These are phyloP conservation scores for Sceliomorpha sp. DNA, from an alignment of 2,888 invertebrate genomes.

Conservation along the genomic window DNA sequence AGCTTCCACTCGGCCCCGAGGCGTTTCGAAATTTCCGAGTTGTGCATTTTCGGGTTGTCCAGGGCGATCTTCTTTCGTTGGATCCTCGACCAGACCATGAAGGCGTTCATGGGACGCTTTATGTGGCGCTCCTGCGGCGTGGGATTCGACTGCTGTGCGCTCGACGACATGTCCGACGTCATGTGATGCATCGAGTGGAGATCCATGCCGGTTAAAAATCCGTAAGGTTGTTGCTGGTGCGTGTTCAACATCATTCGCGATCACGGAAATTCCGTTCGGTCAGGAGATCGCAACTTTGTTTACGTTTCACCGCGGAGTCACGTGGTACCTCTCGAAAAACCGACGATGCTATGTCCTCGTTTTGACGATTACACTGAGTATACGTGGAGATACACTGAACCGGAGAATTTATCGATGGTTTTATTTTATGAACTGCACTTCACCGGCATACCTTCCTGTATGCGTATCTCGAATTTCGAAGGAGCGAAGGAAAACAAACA, in stretches of 20 bases:
- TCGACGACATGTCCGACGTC: constrained; percentile 49
- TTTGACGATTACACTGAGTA: too few relatives aligned
- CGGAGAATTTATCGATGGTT: too few relatives aligned
- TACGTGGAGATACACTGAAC: too few relatives aligned
- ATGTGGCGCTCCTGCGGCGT: constrained; percentile 87
- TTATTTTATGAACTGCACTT: too few relatives aligned
- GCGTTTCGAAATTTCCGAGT: constrained; percentile 93
- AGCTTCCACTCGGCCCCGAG: constrained; percentile 97
- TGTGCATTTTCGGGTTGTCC: constrained; percentile 96
- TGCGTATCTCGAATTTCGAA: too few relatives aligned
- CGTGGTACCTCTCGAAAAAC: too few relatives aligned
- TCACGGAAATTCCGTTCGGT: constrained; percentile 25
- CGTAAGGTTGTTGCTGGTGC: constrained; percentile 64
- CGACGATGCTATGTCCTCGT: too few relatives aligned
- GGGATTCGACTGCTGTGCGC: constrained; percentile 10
- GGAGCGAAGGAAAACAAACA: too few relatives aligned
- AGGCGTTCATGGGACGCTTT: constrained; percentile 98
- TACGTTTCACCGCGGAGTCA: constrained; percentile 32
- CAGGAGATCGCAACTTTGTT: constrained; percentile 32
- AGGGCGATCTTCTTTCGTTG: constrained; percentile 95
- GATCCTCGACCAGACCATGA: constrained; percentile 98
- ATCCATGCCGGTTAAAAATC: constrained; percentile 66
- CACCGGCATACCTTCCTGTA: too few relatives aligned
- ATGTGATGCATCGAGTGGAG: constrained; percentile 60
- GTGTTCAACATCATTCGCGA: constrained; percentile 64